Base-by-base conservation (phyloP, 30 jellyfish, hydroid and myxozoan species). In the Turritopsis rubra region DNA sequence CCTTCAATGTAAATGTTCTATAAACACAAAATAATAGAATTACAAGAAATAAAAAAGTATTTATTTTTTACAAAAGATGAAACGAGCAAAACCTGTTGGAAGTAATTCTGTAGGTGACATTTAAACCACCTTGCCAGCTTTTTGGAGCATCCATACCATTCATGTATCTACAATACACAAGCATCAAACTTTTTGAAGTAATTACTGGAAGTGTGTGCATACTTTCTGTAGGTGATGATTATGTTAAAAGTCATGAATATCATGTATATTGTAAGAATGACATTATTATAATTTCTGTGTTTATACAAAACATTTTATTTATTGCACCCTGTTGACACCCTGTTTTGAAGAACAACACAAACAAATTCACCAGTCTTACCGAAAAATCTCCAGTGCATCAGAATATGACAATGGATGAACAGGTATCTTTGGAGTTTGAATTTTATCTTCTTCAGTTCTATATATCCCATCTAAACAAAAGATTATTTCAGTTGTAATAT, bases 341-440 rank as follows among this genome's bases (percentile, higher is more conserved):
- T n/a, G n/a, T n/a, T n/a, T n/a, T n/a, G n/a, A n/a, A n/a, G n/a
- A n/a, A n/a, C n/a, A n/a, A n/a, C 60, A 41, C 60, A 3, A 41
- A 41, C 5, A 41, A 41, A 41, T 41, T 41, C 13, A 41, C 60
- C 13, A 3, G 13, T 41, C 5, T 41, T 82, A 90, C 97, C 85
- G 75, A 18, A 90, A 72, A 25, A 90, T 65, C 1, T 86, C 88
- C 0, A 73, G 65, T 16, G 97, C 97, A 86, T 90, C 97, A 52
- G 71, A 85, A 72, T 83, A 90, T 23, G 97, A 90, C 29, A 90
- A 75, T 18, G 97, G 97, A 72, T 90, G 97, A 16, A 90, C 97
- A 8, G 97, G 97, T 29, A 90, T 90, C 18, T 65, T 83, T 27
- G 97, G 97, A 13, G 86, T 70, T 7, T 20, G 79, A 30, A 95